Conservation (phyloP, 2,113 vertebrate genomes). For the Prochilodus magdalenae region DNA sequence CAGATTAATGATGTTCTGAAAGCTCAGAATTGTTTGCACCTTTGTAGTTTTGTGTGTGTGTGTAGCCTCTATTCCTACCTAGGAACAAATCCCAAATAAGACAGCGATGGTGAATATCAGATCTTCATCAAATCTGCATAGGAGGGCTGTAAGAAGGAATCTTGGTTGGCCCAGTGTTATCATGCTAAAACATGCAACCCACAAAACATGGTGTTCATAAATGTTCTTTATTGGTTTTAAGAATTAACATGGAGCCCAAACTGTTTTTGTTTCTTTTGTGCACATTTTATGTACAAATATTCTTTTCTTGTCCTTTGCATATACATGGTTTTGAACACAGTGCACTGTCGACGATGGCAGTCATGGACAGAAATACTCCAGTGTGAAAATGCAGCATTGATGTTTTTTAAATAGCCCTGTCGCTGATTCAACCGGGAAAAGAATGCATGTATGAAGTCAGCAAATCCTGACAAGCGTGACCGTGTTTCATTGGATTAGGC, state of each 20-base stretch:
- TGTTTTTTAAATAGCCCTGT: slow-evolving; percentile 5
- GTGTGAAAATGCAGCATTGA: slow-evolving; percentile 36
- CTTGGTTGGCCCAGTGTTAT: too few relatives aligned
- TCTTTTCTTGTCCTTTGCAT: not conserved
- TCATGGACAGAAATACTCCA: slow-evolving; percentile 35
- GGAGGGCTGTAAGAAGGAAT: too few relatives aligned
- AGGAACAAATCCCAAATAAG: too few relatives aligned
- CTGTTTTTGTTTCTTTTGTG: not conserved
- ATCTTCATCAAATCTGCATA: too few relatives aligned
- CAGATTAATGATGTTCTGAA: too few relatives aligned
- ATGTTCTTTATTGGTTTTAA: slow-evolving; percentile 10
- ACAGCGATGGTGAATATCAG: too few relatives aligned
- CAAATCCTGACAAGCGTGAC: slow-evolving; percentile 9
- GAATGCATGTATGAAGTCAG: slow-evolving; percentile 35
- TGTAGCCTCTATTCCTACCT: not conserved
- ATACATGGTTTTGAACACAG: slow-evolving; percentile 16
- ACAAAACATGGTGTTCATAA: too few relatives aligned
- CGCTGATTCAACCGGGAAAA: slow-evolving; percentile 6
- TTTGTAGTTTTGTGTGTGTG: too few relatives aligned
- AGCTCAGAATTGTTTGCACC: too few relatives aligned
- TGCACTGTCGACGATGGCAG: slow-evolving; percentile 34
- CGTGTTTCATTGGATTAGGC: not conserved
- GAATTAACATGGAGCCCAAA: slow-evolving; percentile 21
- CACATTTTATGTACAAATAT: not conserved
- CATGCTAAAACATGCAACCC: too few relatives aligned